Evolutionary conservation across 2,113 vertebrate genomes (phyloP), one percentile per base, ranked within the genome.

Genomic region (Nothoprocta perdicaria): DNA sequence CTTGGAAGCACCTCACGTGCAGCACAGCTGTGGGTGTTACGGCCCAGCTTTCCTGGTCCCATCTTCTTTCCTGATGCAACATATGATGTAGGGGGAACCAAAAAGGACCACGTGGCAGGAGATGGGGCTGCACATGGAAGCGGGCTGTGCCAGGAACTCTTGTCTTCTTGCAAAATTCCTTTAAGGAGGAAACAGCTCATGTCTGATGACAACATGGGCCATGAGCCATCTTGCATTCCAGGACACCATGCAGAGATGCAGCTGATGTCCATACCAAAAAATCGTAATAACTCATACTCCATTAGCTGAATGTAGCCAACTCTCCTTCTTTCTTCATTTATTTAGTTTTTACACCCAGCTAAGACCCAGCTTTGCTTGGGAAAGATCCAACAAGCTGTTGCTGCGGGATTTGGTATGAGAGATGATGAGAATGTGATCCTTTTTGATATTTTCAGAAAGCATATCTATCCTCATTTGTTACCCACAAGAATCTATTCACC

Each of bases 391-490:
- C 35, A 91, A 89, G n/a, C 35, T 85, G 23, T 65, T 92, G 80
- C 76, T 93, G 40, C 26, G 92, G 76, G 46, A 65, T 84, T 89
- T 94, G n/a, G 57, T 82, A 84, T n/a, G 41, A 31, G 14, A 83
- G 46, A 68, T 75, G 8, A 75, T 85, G 85, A 87, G 81, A 92
- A 78, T 48, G 63, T 22, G 29, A 93, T 81, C 22, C 4, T 75
- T 95, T 86, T 46, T 24, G 66, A 33, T 68, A 17, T 40, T 89
- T 73, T 80, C 67, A 79, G 33, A 31, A 33, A 71, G 4, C 63
- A 62, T 45, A 80, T 22, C 57, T 78, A n/a, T 75, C 73, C 69
- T 92, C 16, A 41, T 82, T 83, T 92, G n/a, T 80, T 92, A 75
- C 78, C 46, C 69, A 46, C 0, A 11, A 45, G 31, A 66, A 19